Percentiles rank a stretch among this genome's conserved stretches.
phyloP scores from a whole-genome alignment of 2,113 vertebrate genomes.

The Alces alces region DNA sequence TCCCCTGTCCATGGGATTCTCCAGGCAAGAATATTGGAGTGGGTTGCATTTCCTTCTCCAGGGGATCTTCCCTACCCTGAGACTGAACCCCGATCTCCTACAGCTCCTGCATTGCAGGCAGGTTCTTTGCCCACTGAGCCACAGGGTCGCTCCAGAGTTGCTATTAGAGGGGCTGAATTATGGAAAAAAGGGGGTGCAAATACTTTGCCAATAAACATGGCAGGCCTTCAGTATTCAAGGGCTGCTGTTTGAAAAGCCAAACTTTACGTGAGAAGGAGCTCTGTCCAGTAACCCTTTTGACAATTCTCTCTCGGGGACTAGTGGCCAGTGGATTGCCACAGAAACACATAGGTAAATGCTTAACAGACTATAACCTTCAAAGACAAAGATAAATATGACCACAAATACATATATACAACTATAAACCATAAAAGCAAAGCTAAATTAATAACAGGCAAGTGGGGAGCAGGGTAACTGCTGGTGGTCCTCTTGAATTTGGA shows the following conservation, averaged over 20 bases:
- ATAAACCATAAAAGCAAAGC: not conserved
- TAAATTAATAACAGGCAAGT: not conserved
- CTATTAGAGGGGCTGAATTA: not conserved
- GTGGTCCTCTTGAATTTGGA: not conserved
- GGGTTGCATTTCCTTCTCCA: not conserved
- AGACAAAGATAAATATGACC: not conserved
- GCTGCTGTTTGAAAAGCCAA: not conserved
- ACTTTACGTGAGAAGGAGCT: not conserved
- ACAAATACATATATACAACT: not conserved
- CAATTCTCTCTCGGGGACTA: not conserved
- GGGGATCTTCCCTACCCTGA: not conserved
- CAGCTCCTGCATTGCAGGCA: not conserved
- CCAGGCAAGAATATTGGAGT: not conserved
- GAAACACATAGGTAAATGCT: not conserved
- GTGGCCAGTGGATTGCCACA: not conserved
- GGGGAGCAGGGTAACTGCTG: not conserved
- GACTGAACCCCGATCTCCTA: not conserved
- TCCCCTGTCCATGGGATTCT: not conserved
- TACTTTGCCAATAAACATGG: not conserved
- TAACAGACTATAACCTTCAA: not conserved
- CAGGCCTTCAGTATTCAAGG: not conserved
- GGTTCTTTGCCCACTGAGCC: not conserved
- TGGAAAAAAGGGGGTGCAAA: rapidly evolving
- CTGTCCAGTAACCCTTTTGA: not conserved
- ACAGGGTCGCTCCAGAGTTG: not conserved